Percentiles rank a stretch among this genome's conserved stretches.
Conservation (phyloP, 2,113 vertebrate species). For the Tenrec ecaudatus region DNA sequence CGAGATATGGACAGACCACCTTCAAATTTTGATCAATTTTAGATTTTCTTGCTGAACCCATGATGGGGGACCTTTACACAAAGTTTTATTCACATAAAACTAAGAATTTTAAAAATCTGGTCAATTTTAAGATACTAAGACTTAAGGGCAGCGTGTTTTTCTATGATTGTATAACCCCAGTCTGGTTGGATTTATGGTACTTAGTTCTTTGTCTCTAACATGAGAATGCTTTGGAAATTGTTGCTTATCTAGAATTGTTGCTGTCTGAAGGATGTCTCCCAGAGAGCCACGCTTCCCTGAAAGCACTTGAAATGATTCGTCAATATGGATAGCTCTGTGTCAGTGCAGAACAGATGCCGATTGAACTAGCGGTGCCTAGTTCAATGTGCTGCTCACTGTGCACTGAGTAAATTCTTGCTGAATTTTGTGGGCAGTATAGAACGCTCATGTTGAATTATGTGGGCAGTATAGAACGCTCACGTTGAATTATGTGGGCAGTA, state of each 20-base stretch:
- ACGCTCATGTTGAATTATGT: no score
- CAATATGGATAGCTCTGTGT: conserved; percentile 2
- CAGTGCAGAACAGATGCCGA: conserved; percentile 3
- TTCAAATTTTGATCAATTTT: neutral
- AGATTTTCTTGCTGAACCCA: neutral
- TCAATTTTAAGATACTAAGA: neutral
- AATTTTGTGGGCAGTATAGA: no score
- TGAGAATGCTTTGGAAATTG: conserved; percentile 45
- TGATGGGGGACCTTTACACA: conserved; percentile 12
- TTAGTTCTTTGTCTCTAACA: neutral
- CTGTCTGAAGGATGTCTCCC: neutral
- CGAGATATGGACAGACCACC: neutral
- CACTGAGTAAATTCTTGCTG: neutral
- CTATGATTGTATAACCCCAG: neutral
- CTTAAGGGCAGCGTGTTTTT: neutral
- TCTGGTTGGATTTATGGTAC: conserved; percentile 35
- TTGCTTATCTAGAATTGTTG: neutral
- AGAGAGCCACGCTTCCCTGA: neutral
- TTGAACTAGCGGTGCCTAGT: neutral
- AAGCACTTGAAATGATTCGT: conserved; percentile 10
- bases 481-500: no score
- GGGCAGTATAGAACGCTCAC: no score
- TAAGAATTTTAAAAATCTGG: conserved; percentile 22
- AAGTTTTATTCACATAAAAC: neutral
- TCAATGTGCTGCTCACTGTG: neutral